These are phyloP conservation scores for Harpalus rufipes DNA, from an alignment of 2,888 invertebrate species.

Conservation along the genomic window DNA sequence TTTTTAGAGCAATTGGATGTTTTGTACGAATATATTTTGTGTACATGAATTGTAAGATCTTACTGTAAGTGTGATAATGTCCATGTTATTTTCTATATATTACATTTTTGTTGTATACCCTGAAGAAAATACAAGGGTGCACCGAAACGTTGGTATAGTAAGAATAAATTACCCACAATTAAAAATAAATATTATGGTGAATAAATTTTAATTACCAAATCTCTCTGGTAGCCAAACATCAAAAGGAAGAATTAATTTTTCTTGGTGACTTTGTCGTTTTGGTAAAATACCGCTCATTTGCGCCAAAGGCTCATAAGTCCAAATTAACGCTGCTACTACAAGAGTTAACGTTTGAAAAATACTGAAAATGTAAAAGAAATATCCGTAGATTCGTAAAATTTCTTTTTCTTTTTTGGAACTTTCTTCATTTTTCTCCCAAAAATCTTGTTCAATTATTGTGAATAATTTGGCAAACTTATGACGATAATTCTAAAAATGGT, in stretches of 20 bases:
- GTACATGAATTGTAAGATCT: too few relatives aligned
- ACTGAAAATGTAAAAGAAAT: conserved; percentile 12
- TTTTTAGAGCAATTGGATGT: too few relatives aligned
- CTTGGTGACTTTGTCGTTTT: background rate
- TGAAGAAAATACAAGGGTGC: too few relatives aligned
- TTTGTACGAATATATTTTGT: too few relatives aligned
- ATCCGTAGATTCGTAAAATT: conserved; percentile 5
- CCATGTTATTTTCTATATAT: too few relatives aligned
- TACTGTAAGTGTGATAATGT: too few relatives aligned
- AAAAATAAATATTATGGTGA: background rate
- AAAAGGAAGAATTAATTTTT: conserved; percentile 1
- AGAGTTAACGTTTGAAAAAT: background rate
- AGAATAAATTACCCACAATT: too few relatives aligned
- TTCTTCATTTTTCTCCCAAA: conserved; percentile 10
- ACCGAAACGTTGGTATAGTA: too few relatives aligned
- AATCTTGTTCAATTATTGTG: background rate
- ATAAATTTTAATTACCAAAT: background rate
- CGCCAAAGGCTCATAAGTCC: background rate
- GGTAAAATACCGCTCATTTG: conserved; percentile 11
- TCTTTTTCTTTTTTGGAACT: conserved; percentile 1
- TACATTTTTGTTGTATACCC: too few relatives aligned
- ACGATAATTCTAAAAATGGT: background rate
- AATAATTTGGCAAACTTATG: background rate
- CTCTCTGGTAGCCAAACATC: background rate
- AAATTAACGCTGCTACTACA: background rate